Base-by-base conservation (phyloP, 1,140 invertebrate species). In the Zaprionus davidi region DNA sequence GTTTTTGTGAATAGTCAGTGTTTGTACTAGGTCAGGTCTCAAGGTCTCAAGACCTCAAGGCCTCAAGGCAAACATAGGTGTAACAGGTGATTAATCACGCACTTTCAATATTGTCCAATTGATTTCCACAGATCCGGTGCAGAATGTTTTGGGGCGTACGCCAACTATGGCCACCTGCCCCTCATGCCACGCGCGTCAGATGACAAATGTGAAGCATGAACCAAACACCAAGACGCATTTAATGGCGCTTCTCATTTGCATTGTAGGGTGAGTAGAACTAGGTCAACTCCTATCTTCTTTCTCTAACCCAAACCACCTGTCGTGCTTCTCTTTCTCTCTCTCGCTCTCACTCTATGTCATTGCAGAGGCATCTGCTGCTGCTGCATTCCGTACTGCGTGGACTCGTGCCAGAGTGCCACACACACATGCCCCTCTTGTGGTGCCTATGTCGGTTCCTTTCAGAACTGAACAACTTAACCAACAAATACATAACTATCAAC, bases 381-480 rank as follows among this genome's bases (percentile, higher is more conserved):
- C 13, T 95, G 94, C 64, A 91, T 95, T n/a, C 95, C 95, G 1
- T 96, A 96, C 75, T 95, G 94, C 60, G 93, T 94, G 64, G 94
- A 96, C 74, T 94, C 93, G 9, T 96, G 95, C 76, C 92, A 94
- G 79, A 93, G 92, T 41, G 94, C 94, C 15, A 94, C 95, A 60
- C 96, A 96, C 80, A 94, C 94, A 72, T 96, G 96, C 83, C 94
- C 95, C 12, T 93, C 93, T 62, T 96, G 96, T 76, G 93, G 93
- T 20, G 80, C 93, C 5, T 96, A 92, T 71, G 79, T 96, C 22
- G 96, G 96, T 24, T 90, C 93, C 12, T 95, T 95, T 63, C 69
- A 76, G 2, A 91, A 86, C 34, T 86, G 58, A 69, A n/a, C 41
- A 17, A 46, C n/a, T 5, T 15, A 15, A 46, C 6, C 17, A 3